Evolutionary conservation across 2,113 vertebrate genomes (phyloP), one percentile per base, ranked within the genome.

Genomic region (Reinhardtius hippoglossoides): DNA sequence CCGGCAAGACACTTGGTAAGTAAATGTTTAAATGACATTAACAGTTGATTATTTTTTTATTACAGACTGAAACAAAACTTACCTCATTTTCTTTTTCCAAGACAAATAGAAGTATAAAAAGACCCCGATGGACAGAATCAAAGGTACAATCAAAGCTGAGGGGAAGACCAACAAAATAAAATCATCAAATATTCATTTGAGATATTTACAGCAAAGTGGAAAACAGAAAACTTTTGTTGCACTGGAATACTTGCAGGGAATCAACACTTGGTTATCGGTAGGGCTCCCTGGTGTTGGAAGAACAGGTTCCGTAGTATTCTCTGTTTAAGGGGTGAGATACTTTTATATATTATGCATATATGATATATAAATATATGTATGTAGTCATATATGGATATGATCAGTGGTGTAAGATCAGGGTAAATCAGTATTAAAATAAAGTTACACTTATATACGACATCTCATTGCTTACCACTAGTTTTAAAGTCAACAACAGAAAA

Each of bases 51-150:
- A 7, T 31, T 7, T 0, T 0, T 57, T 40, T 21, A 26, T 4
- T 15, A 20, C 1, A 75, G 24, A 31, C 9, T 54, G 0, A 20
- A 64, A 37, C 5, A 46, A 9, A 70, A 77, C 84, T 87, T 44
- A 88, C 89, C 2, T 48, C 5, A 20, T 3, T 13, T 65, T 0
- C 9, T 8, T 72, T 54, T 15, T 80, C 62, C 40, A 58, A 9
- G 0, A 9, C 2, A 0, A 1, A 35, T 3, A 76, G 18, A 2
- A 42, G 0, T 0, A 14, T 31, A 10, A 4, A 9, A 4, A 7
- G 5, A 50, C 6, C 31, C 31, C 31, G 1, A 31, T 31, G 31
- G 7, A 50, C 18, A 20, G 0, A 4, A 27, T 15, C 31, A 27
- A 27, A 1, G 2, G 0, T 21, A 10, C 9, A 52, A 0, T 3